Evolutionary conservation across 2,797 vertebrate species (phyloP), one percentile per base, ranked within the genome.

Genomic region (Malacoraja senta): DNA sequence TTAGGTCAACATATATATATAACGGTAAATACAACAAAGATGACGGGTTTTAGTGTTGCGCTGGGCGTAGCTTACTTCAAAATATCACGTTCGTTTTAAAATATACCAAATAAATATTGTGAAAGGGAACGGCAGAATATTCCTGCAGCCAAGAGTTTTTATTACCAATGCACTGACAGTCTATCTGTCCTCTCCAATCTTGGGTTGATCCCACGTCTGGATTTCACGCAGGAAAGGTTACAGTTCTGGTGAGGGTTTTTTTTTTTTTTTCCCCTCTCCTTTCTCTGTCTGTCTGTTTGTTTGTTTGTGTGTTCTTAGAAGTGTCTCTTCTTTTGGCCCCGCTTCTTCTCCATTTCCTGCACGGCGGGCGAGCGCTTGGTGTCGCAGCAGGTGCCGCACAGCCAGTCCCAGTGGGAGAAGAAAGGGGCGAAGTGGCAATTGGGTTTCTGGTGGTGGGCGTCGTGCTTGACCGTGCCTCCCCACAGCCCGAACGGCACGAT

Each of bases 361-460:
- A 53, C 71, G 24, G 90, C 90, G 24, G 71, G 65, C 35, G 95
- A 95, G 93, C 93, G 90, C 0, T 53, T 76, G 90, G 21, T 74
- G 6, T 92, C 90, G 7, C 71, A n/a, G 53, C 9, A 32, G 10
- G 94, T 97, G 8, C 97, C 97, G 61, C 95, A 96, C 71, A 97
- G 94, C 96, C 96, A 96, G 96, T 97, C 97, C 97, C 97, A 97
- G 95, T 97, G 97, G 0, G 96, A 96, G 94, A 97, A 97, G 95
- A 97, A 97, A 0, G 97, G 97, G 21, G 97, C 97, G 68, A 96
- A 97, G 95, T 97, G 97, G 29, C 96, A 97, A 93, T 94, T 94
- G 0, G 97, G 97, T 32, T 95, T 95, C 93, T 96, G 96, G 93
- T 97, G 97, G 95, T 97, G 97, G 38, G 95, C 94, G 12, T 97